Evolutionary conservation across 2,797 vertebrate genomes (phyloP), one percentile per base, ranked within the genome.

Genomic region (Poecilia gillii): DNA sequence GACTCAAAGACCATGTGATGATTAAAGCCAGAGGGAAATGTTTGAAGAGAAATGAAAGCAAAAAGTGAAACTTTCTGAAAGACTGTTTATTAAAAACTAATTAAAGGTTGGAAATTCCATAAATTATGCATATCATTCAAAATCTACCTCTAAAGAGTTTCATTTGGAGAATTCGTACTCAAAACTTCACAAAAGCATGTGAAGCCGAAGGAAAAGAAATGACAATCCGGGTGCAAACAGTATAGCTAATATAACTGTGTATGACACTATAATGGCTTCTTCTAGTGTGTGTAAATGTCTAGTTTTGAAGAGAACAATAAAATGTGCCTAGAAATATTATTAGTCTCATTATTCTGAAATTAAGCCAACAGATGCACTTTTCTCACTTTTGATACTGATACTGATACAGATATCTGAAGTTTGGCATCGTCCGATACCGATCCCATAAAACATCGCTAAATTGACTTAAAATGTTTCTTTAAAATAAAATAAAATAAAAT

Each of bases 41-140:
- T 81, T 53, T 82, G 62, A 85, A 81, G 66, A 78, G 33, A 51
- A 68, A 83, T 77, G 11, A 84, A 79, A 80, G 75, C 2, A 1
- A 13, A 36, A 12, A 62, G 31, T 49, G 49, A 18, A 45, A 62
- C 74, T 25, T 70, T 70, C 39, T 43, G 66, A 55, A 77, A 36
- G 51, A 28, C 6, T 12, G 41, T 20, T 1, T 47, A 41, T 18
- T 7, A 28, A 45, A 73, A 53, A 3, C 11, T 36, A 0, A 49
- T 7, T 16, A n/a, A 62, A 47, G 57, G 31, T 47, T 36, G 6
- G 28, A 74, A 51, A 46, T 43, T n/a, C 18, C 9, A 45, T 46
- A 51, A 43, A 53, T 79, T 41, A 74, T n/a, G 23, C 51, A 31
- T 13, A 4, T n/a, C 46, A 13, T 39, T 36, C 41, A 45, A 71